phyloP scores from a whole-genome alignment of 1,140 invertebrate species.

The Drosophila sechellia region DNA sequence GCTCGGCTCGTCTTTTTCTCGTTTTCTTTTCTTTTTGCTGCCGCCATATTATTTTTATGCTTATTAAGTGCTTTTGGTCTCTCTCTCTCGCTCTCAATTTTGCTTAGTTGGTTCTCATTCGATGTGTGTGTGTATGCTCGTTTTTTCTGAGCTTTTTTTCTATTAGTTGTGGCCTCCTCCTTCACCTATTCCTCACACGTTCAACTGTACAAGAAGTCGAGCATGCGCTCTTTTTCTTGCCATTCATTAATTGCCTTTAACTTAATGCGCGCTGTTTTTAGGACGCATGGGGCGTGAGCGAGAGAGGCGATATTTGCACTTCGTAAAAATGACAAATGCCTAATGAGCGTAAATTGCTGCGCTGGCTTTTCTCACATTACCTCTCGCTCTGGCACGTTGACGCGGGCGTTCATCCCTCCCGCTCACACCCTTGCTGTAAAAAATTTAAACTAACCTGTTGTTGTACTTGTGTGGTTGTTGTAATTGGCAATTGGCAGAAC shows the following conservation, averaged over 20 bases:
- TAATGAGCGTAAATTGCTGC: conserved; percentile 79
- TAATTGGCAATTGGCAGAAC: conserved; percentile 1
- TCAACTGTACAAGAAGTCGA: conserved; percentile 74
- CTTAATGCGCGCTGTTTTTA: conserved; percentile 49
- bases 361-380: conserved; percentile 58
- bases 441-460: conserved; percentile 40
- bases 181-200: conserved; percentile 43
- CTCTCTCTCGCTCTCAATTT: conserved; percentile 40
- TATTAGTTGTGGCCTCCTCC: conserved; percentile 51
- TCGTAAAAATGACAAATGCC: conserved; percentile 73
- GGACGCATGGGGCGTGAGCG: conserved; percentile 46
- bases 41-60: conserved; percentile 79
- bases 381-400: conserved; percentile 22
- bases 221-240: conserved; percentile 67
- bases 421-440: conserved; percentile 15
- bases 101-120: conserved; percentile 12
- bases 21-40: conserved; percentile 25
- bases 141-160: conserved; percentile 56
- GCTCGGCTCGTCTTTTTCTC: conserved; percentile 28
- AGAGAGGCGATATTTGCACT: conserved; percentile 60
- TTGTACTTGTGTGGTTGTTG: conserved; percentile 9
- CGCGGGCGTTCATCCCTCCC: not conserved
- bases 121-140: conserved; percentile 13
- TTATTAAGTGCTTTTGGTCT: conserved; percentile 56
- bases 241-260: conserved; percentile 60